Evolutionary conservation across 2,113 vertebrate genomes (phyloP).

Genomic region (Telmatochromis sp.): DNA sequence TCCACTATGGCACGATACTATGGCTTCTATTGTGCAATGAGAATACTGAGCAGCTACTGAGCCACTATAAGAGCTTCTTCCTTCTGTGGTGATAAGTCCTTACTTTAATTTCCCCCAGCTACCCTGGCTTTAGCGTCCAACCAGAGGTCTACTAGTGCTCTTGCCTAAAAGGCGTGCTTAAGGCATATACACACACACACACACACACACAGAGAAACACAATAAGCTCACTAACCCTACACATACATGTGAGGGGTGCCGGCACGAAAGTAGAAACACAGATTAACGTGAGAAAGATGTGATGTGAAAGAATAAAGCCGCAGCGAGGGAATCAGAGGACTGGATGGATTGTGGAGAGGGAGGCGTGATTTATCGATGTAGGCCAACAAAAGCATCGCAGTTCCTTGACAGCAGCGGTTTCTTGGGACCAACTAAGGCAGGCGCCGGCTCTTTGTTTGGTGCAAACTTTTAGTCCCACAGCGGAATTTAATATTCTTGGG

Average conservation of each 20-base stretch:
- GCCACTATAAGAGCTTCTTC: background rate
- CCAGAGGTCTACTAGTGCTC: background rate
- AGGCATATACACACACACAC: background rate
- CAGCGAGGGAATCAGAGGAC: background rate
- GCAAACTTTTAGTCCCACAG: background rate
- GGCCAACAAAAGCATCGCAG: background rate
- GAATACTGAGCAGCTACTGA: background rate
- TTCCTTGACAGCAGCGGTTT: background rate
- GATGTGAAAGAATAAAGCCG: conserved; percentile 11
- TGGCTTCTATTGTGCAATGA: background rate
- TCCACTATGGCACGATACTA: too few relatives aligned
- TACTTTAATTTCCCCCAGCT: background rate
- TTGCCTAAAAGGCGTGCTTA: conserved; percentile 7
- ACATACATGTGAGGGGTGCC: background rate
- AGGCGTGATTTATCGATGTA: background rate
- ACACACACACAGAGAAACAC: background rate
- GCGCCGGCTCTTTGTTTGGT: background rate
- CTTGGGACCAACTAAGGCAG: background rate
- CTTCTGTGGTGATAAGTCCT: background rate
- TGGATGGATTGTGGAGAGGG: background rate
- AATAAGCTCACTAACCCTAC: background rate
- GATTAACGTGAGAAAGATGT: conserved; percentile 28
- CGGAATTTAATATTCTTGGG: background rate
- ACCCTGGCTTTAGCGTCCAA: background rate
- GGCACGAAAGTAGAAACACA: background rate